Evolutionary conservation across 2,888 invertebrate genomes (phyloP), one percentile per base, ranked within the genome.

Genomic region (Apoda limacodes): DNA sequence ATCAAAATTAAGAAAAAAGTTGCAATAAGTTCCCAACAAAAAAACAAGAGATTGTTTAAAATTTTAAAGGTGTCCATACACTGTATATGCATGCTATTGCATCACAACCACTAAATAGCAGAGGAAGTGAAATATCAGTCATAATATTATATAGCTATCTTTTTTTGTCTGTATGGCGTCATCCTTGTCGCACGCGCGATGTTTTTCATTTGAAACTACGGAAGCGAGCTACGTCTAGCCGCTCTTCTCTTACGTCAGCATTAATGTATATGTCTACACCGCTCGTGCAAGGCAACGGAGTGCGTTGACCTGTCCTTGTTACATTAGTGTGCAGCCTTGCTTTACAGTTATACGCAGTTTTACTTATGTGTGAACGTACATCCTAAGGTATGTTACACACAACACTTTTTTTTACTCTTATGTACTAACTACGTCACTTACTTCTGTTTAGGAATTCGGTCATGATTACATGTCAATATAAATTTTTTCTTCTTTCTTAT

Each of bases 281-380:
- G 52, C 55, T 71, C 65, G 60, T 61, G 69, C 78, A 80, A 80
- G 80, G 80, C 76, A 76, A 78, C 69, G 43, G 67, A 75, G 80
- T 71, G 68, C 78, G 67, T 75, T 78, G 80, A 80, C 78, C 80
- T 80, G 80, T 80, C 80, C 80, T 80, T 80, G 80, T 65, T 80
- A 52, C 36, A 53, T 38, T 49, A 64, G 80, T 80, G 80, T 78
- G 78, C 70, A 78, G 75, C 78, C 78, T 80, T 80, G 76, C 75
- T 71, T 66, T 75, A 72, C 71, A 68, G 74, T 74, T 74, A 70
- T 64, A 68, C 56, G 51, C 41, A 42, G 48, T 55, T 61, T 43
- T 56, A 53, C 68, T 62, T 67, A 53, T 69, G 66, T 50, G 48
- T 49, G 43, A 48, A 49, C 59, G 65, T 76, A 75, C 72, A 76